These are phyloP conservation scores for Donacobius atricapilla DNA, from an alignment of 2,113 vertebrate species.

Conservation along the genomic window DNA sequence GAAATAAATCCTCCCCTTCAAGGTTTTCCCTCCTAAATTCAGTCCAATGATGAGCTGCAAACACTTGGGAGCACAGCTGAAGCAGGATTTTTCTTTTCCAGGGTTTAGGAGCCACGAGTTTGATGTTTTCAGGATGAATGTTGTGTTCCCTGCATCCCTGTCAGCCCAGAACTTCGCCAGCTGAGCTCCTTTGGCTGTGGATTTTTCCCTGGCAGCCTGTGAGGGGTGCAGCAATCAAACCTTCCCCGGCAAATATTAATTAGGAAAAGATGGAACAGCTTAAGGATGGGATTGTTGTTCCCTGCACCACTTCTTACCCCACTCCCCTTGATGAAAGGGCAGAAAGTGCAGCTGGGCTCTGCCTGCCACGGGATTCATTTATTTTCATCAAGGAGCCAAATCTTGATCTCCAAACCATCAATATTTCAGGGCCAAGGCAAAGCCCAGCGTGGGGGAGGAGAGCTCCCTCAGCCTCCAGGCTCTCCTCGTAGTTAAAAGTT, in stretches of 20 bases:
- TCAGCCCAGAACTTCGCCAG: neutral
- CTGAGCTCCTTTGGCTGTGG: neutral
- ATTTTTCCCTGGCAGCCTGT: neutral
- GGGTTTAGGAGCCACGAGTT: neutral
- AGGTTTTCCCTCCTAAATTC: neutral
- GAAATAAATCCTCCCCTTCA: neutral
- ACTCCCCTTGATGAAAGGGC: neutral
- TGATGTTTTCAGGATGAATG: neutral
- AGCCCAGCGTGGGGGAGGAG: conserved; percentile 33
- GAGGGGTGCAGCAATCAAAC: neutral
- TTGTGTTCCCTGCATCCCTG: neutral
- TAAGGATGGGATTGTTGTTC: neutral
- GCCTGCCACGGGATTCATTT: conserved; percentile 1
- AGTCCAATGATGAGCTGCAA: neutral
- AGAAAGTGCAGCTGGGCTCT: neutral
- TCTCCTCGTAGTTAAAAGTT: conserved; percentile 65
- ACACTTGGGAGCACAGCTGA: accelerated
- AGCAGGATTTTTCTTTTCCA: neutral
- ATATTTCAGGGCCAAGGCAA: conserved; percentile 49
- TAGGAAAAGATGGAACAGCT: neutral
- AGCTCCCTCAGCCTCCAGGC: conserved; percentile 12
- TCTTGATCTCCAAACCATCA: conserved; percentile 41
- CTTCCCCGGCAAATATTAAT: neutral
- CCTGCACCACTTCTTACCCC: neutral
- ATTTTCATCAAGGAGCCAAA: conserved; percentile 56